phyloP scores from a whole-genome alignment of 2,113 vertebrate species.

The Thomomys bottae region DNA sequence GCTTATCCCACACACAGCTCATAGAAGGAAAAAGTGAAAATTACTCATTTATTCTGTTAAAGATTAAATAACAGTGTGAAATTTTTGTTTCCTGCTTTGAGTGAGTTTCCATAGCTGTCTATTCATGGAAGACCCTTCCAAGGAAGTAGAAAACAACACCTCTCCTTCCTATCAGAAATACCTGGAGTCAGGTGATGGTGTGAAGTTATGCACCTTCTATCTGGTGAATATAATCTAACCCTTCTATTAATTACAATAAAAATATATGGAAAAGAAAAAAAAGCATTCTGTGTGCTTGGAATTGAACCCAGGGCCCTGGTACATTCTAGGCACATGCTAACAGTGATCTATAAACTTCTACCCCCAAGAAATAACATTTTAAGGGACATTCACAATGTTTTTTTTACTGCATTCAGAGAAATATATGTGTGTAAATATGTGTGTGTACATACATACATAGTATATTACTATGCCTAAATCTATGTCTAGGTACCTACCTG shows the following conservation, averaged over 20 bases:
- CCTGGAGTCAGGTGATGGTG: background rate
- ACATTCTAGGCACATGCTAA: background rate
- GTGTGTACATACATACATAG: too few relatives aligned
- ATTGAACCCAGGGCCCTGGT: background rate
- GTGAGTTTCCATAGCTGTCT: background rate
- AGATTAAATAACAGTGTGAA: constrained; percentile 16
- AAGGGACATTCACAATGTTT: background rate
- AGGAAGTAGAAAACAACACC: background rate
- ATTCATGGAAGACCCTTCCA: background rate
- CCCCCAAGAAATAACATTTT: background rate
- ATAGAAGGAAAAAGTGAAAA: background rate
- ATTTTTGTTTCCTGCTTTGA: background rate
- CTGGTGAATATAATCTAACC: too few relatives aligned
- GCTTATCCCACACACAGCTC: background rate
- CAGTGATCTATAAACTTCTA: too few relatives aligned
- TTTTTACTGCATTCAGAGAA: background rate
- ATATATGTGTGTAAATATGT: too few relatives aligned
- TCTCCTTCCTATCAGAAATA: background rate
- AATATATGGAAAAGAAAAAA: too few relatives aligned
- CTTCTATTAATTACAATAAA: too few relatives aligned
- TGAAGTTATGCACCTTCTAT: too few relatives aligned
- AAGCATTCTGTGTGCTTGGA: background rate
- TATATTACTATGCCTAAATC: too few relatives aligned
- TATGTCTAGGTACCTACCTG: too few relatives aligned
- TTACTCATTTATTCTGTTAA: background rate